A percentile compares a stretch with the other conserved stretches of the same genome.
These are phyloP conservation scores for Oxytorus armatus DNA, from an alignment of 2,888 invertebrate species.

Conservation along the genomic window DNA sequence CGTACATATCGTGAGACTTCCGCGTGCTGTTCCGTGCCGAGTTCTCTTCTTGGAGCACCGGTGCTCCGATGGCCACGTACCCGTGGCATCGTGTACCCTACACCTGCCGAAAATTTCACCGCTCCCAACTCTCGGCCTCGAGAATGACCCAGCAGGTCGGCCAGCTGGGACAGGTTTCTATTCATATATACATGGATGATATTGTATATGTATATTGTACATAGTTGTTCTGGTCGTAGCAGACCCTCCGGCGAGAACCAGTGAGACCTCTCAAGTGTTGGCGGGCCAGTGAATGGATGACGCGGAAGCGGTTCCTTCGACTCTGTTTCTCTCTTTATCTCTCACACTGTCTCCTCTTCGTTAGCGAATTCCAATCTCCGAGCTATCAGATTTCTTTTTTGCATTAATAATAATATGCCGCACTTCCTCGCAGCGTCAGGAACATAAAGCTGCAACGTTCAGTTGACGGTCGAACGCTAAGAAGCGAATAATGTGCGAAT, in stretches of 20 bases:
- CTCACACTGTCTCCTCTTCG: slow-evolving; percentile 17
- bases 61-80: slow-evolving; percentile 16
- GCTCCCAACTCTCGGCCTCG: slow-evolving; percentile 50
- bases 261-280: slow-evolving; percentile 24
- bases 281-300: slow-evolving; percentile 52
- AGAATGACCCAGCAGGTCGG: slow-evolving; percentile 43
- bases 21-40: slow-evolving; percentile 42
- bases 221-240: too few species aligned
- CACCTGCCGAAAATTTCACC: slow-evolving; percentile 68
- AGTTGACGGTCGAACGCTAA: neutral
- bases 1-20: slow-evolving; percentile 40
- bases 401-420: slow-evolving; percentile 22
- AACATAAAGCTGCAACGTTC: neutral
- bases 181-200: too few species aligned
- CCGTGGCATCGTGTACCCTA: slow-evolving; percentile 23
- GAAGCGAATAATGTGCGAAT: neutral
- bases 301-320: slow-evolving; percentile 57
- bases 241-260: too few species aligned
- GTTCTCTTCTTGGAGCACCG: slow-evolving; percentile 5
- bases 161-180: neutral
- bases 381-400: slow-evolving; percentile 61
- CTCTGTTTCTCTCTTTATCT: slow-evolving; percentile 9
- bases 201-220: too few species aligned
- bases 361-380: slow-evolving; percentile 57
- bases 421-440: neutral